Evolutionary conservation across 2,888 invertebrate genomes (phyloP).

Genomic region (Trachelus stipa): DNA sequence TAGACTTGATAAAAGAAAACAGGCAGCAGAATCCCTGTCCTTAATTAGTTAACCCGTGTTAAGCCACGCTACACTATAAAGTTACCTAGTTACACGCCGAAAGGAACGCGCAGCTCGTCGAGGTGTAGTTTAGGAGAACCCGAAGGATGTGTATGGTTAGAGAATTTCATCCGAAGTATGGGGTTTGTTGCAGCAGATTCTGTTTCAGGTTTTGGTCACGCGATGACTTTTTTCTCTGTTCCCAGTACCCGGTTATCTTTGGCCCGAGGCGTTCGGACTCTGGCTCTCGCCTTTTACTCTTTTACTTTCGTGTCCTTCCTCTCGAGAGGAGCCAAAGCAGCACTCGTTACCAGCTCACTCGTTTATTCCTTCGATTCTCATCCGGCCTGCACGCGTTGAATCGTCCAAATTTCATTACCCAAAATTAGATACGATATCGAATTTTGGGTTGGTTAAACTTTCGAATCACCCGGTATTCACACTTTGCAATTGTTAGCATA

Average conservation of each 20-base stretch:
- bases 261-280: constrained; percentile 50
- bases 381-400: background rate
- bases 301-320: constrained; percentile 11
- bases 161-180: constrained; percentile 47
- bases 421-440: background rate
- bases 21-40: background rate
- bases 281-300: constrained; percentile 9
- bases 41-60: background rate
- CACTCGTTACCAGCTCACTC: background rate
- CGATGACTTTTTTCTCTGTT: constrained; percentile 65
- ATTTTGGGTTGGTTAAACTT: background rate
- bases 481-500: background rate
- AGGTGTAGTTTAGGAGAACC: constrained; percentile 8
- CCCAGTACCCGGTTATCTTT: constrained; percentile 65
- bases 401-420: background rate
- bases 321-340: constrained; percentile 2
- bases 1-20: background rate
- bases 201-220: constrained; percentile 64
- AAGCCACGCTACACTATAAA: background rate
- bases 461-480: background rate
- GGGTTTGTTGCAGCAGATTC: constrained; percentile 51
- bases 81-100: constrained; percentile 5
- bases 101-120: constrained; percentile 1
- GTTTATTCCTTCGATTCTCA: constrained; percentile 5
- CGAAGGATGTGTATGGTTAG: constrained; percentile 37